phyloP scores from a whole-genome alignment of 2,113 vertebrate genomes.

The Cinclus cinclus region DNA sequence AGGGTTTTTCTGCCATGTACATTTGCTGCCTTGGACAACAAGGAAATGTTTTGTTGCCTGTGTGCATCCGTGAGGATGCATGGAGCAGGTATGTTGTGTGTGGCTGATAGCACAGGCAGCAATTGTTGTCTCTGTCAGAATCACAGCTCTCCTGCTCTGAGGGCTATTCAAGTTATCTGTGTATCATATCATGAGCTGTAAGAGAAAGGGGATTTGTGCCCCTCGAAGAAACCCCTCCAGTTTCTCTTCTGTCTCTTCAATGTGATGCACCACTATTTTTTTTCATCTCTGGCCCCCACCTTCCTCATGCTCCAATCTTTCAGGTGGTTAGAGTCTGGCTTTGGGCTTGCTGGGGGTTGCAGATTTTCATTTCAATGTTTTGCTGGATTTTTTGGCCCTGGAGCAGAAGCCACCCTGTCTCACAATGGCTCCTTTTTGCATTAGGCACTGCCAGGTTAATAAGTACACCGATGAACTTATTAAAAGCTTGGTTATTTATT shows the following conservation, averaged over 20 bases:
- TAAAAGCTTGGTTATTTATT: slow-evolving; percentile 44
- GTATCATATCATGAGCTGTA: neutral
- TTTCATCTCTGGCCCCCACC: neutral
- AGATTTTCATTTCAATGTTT: neutral
- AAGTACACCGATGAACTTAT: neutral
- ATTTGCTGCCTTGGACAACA: neutral
- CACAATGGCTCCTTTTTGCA: neutral
- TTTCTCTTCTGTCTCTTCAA: neutral
- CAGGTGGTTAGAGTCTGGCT: neutral
- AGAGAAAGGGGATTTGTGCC: neutral
- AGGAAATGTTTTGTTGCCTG: neutral
- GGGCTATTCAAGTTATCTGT: neutral
- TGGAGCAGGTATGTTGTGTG: neutral
- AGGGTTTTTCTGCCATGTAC: neutral
- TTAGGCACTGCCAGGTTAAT: neutral
- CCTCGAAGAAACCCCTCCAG: slow-evolving; percentile 19
- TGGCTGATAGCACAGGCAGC: neutral
- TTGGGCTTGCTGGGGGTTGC: neutral
- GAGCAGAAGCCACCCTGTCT: neutral
- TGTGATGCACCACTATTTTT: neutral
- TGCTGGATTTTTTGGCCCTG: neutral
- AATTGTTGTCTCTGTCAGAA: neutral
- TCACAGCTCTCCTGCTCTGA: slow-evolving; percentile 24
- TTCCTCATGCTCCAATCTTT: neutral
- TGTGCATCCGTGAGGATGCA: neutral